Evolutionary conservation across 2,797 vertebrate species (phyloP).

Genomic region (Muscicapa comitata): DNA sequence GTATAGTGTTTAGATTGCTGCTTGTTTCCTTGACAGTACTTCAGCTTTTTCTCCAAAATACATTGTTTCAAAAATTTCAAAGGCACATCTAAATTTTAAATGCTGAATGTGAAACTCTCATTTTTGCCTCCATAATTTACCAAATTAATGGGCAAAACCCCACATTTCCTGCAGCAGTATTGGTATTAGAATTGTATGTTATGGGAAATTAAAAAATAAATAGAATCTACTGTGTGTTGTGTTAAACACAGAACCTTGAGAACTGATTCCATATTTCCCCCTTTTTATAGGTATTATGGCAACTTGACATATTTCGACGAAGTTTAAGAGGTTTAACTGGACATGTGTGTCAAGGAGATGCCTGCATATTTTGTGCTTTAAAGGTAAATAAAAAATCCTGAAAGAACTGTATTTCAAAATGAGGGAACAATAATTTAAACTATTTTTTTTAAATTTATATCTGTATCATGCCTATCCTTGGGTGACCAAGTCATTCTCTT

Average conservation of each 20-base stretch:
- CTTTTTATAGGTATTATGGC: constrained; percentile 89
- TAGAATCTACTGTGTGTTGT: background rate
- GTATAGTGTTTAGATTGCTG: background rate
- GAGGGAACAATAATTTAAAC: background rate
- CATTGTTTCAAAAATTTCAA: background rate
- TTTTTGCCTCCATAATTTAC: background rate
- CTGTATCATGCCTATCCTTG: rapidly evolving
- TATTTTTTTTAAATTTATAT: background rate
- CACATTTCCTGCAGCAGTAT: background rate
- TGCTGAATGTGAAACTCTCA: background rate
- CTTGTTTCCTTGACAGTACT: background rate
- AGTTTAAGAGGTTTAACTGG: constrained; percentile 92
- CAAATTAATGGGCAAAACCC: background rate
- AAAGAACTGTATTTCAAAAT: background rate
- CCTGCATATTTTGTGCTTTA: constrained; percentile 97
- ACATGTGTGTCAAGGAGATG: constrained; percentile 92
- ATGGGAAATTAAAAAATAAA: background rate
- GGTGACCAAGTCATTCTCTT: background rate
- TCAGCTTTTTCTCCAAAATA: background rate
- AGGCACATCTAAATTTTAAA: background rate
- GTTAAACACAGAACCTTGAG: background rate
- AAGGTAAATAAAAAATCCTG: constrained; percentile 81
- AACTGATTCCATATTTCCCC: background rate
- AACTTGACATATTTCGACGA: constrained; percentile 95
- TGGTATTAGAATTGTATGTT: background rate